Evolutionary conservation across 2,113 vertebrate species (phyloP).

Genomic region (Ifrita kowaldi): DNA sequence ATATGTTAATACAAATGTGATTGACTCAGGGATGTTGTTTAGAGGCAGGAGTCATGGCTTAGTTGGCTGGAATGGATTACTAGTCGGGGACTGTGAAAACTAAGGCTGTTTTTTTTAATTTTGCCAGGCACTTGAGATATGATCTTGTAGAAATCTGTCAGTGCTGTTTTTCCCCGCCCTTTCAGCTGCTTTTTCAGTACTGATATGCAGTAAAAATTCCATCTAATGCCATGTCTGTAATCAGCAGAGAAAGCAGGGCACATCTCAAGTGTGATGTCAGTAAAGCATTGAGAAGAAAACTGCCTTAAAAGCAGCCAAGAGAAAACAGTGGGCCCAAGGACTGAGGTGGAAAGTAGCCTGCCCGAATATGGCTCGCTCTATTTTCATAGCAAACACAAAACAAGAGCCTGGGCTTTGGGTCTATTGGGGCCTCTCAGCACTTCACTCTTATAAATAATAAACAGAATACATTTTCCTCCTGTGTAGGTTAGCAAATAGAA

Average conservation of each 20-base stretch:
- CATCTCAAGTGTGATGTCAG: constrained; percentile 10
- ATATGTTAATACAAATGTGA: not conserved
- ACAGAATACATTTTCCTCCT: constrained; percentile 36
- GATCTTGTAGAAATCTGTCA: not conserved
- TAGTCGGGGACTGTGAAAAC: not conserved
- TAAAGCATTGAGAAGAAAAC: constrained; percentile 1
- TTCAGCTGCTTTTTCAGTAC: not conserved
- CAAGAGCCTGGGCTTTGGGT: not conserved
- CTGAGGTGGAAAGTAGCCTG: not conserved
- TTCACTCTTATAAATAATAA: constrained; percentile 56
- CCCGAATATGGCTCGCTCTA: not conserved
- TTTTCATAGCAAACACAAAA: not conserved
- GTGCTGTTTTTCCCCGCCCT: not conserved
- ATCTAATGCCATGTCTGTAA: not conserved
- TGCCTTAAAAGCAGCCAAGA: not conserved
- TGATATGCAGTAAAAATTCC: not conserved
- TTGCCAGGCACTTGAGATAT: not conserved
- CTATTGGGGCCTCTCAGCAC: not conserved
- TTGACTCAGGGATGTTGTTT: not conserved
- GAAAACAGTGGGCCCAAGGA: not conserved
- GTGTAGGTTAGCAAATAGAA: not conserved
- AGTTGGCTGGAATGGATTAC: not conserved
- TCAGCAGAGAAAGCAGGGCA: constrained; percentile 36
- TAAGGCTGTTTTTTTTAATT: not conserved
- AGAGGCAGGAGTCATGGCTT: not conserved